phyloP scores from a whole-genome alignment of 2,113 vertebrate species.

The Vombatus ursinus region DNA sequence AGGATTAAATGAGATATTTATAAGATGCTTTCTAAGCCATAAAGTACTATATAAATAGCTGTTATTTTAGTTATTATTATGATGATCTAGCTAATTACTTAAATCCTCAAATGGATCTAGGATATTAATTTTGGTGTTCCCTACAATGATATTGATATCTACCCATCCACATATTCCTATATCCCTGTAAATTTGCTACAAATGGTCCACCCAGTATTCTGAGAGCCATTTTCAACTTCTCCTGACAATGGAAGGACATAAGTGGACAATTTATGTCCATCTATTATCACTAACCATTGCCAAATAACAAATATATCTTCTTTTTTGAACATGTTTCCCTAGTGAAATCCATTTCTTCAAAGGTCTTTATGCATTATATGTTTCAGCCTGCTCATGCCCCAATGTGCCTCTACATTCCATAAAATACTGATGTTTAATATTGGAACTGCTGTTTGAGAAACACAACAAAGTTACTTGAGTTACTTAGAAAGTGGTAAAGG shows the following conservation, averaged over 20 bases:
- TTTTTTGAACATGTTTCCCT: not conserved
- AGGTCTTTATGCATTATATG: not conserved
- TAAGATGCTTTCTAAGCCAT: not conserved
- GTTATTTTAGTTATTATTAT: not conserved
- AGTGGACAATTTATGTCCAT: not conserved
- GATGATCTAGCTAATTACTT: not conserved
- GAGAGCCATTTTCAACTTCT: too few relatives aligned
- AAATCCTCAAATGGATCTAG: too few relatives aligned
- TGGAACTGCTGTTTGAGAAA: too few relatives aligned
- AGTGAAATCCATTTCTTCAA: not conserved
- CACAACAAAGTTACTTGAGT: not conserved
- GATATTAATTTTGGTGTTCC: too few relatives aligned
- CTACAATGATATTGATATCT: too few relatives aligned
- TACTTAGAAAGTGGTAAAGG: not conserved
- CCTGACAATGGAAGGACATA: too few relatives aligned
- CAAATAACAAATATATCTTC: not conserved
- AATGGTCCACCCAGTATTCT: too few relatives aligned
- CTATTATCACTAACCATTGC: not conserved
- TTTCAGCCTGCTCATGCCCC: not conserved
- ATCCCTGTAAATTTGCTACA: too few relatives aligned
- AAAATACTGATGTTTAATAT: not conserved
- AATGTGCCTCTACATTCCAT: not conserved
- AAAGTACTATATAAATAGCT: not conserved
- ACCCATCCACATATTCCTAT: too few relatives aligned
- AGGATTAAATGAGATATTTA: not conserved